Percentiles rank a stretch among this genome's conserved stretches.
Conservation (phyloP, 2,888 invertebrate genomes). For the Siphonodentalium dalli region DNA sequence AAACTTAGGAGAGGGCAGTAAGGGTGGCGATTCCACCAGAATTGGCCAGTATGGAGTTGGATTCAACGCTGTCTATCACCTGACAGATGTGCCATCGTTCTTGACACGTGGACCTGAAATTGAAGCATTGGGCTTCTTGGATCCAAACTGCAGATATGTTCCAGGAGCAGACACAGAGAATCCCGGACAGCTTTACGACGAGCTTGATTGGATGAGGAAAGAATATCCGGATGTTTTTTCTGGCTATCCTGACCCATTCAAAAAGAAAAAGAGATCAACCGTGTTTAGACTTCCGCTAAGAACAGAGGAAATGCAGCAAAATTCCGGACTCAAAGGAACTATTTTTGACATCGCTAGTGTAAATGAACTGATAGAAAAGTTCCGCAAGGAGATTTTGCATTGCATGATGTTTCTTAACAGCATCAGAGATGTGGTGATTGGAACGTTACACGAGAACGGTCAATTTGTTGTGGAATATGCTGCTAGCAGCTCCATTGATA, state of each 20-base stretch:
- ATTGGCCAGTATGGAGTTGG: constrained; percentile 63
- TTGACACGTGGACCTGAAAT: constrained; percentile 39
- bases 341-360: constrained; percentile 24
- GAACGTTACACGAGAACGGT: too few species aligned
- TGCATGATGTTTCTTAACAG: constrained; percentile 52
- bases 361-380: constrained; percentile 33
- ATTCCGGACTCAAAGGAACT: constrained; percentile 41
- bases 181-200: constrained; percentile 35
- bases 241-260: constrained; percentile 42
- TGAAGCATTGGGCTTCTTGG: constrained; percentile 39
- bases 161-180: constrained; percentile 22
- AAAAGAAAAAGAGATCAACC: constrained; percentile 36
- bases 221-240: constrained; percentile 38
- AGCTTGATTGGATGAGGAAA: constrained; percentile 22
- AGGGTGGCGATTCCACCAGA: constrained; percentile 51
- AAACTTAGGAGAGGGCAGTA: constrained; percentile 56
- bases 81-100: constrained; percentile 61
- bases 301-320: constrained; percentile 32
- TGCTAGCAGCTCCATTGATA: too few species aligned
- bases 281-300: constrained; percentile 58
- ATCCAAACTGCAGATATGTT: constrained; percentile 44
- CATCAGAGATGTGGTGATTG: too few species aligned
- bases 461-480: too few species aligned
- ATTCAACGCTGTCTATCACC: constrained; percentile 61
- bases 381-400: constrained; percentile 43